phyloP scores from a whole-genome alignment of 2,113 vertebrate genomes.

The Phycodurus eques region DNA sequence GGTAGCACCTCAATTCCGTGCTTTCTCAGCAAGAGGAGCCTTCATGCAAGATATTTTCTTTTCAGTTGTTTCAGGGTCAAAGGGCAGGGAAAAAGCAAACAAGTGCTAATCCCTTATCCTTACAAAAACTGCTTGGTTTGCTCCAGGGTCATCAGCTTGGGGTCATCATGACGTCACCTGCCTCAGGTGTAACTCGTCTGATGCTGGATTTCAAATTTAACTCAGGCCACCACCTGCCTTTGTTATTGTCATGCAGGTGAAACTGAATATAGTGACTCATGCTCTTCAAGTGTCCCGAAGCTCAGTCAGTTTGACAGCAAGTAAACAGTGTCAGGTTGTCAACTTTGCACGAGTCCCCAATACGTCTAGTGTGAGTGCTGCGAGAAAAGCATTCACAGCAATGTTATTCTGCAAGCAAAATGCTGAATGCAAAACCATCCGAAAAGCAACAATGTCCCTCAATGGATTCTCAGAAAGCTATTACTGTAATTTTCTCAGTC shows the following conservation, averaged over 20 bases:
- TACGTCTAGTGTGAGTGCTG: conserved; percentile 2
- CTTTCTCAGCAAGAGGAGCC: conserved; percentile 57
- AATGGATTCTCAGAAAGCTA: too few relatives aligned
- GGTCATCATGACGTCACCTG: conserved; percentile 60
- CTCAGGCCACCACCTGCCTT: conserved; percentile 54
- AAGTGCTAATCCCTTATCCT: conserved; percentile 60
- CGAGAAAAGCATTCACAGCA: background rate
- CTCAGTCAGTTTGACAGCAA: conserved; percentile 16
- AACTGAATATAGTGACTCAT: conserved; percentile 45
- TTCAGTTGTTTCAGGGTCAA: conserved; percentile 62
- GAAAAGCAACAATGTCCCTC: too few relatives aligned
- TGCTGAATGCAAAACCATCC: background rate
- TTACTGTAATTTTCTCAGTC: too few relatives aligned
- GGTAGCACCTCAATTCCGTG: conserved; percentile 35
- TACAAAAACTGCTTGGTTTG: conserved; percentile 54
- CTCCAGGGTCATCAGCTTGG: conserved; percentile 58
- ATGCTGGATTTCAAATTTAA: conserved; percentile 67
- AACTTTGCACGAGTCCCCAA: conserved; percentile 14
- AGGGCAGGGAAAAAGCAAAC: conserved; percentile 60
- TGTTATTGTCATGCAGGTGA: conserved; percentile 46
- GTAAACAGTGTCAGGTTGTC: conserved; percentile 27
- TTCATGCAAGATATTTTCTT: conserved; percentile 60
- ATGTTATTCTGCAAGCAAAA: background rate
- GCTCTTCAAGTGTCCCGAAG: conserved; percentile 16
- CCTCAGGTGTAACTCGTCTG: conserved; percentile 57